Evolutionary conservation across 1,140 invertebrate species (phyloP).

Genomic region (Hyles vespertilio): DNA sequence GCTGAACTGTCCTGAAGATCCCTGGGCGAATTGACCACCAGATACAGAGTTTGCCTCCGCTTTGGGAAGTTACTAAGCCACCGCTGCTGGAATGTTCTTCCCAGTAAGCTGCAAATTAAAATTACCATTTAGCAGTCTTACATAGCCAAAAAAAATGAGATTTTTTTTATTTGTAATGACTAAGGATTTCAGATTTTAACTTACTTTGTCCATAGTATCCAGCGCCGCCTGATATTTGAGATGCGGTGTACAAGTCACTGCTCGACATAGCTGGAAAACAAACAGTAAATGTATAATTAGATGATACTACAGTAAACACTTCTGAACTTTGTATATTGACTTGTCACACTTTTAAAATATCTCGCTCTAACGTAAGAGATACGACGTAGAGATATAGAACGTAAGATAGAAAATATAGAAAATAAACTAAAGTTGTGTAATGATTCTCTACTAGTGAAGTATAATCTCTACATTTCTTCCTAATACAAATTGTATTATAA

Average conservation of each 20-base stretch:
- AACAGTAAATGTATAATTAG: background rate
- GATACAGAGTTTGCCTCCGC: conserved; percentile 9
- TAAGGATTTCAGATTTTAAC: conserved; percentile 9
- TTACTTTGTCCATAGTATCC: conserved; percentile 61
- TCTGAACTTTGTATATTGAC: too few species aligned
- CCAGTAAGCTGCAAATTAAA: conserved; percentile 45
- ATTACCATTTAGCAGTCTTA: background rate
- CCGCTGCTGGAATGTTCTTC: conserved; percentile 37
- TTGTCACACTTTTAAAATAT: background rate
- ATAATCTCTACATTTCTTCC: too few species aligned
- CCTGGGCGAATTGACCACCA: conserved; percentile 16
- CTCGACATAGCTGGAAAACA: conserved; percentile 50
- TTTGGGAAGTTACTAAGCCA: conserved; percentile 21
- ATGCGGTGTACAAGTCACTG: conserved; percentile 44
- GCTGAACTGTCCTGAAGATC: background rate
- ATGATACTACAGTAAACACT: too few species aligned
- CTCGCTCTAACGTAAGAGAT: too few species aligned
- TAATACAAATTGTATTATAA: too few species aligned
- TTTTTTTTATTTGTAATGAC: background rate
- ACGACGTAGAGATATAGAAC: too few species aligned
- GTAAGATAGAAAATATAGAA: too few species aligned
- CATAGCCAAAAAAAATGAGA: background rate
- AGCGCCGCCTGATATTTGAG: conserved; percentile 37
- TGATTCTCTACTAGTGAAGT: too few species aligned
- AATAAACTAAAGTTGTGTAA: too few species aligned